Conservation (phyloP, 2,113 vertebrate species). For the Podarcis cretensis region DNA sequence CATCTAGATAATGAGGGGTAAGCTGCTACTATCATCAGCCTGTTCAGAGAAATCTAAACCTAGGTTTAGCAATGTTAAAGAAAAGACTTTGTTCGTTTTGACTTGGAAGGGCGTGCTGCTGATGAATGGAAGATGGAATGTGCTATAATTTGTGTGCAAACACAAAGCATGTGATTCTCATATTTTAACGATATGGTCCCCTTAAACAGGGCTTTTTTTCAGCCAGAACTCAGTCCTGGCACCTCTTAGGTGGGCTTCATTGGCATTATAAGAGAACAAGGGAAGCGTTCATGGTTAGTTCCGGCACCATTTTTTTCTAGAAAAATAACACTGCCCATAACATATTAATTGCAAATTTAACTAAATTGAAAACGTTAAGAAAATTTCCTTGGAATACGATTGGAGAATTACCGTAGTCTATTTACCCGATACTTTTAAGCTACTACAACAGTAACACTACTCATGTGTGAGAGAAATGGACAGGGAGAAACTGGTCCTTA, state of each 20-base stretch:
- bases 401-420: background rate
- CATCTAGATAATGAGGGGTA: background rate
- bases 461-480: constrained; percentile 4
- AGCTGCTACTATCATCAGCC: background rate
- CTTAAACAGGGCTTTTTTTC: too few species aligned
- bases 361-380: background rate
- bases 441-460: background rate
- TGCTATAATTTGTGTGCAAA: background rate
- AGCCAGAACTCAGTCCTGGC: too few species aligned
- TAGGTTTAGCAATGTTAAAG: background rate
- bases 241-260: too few species aligned
- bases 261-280: too few species aligned
- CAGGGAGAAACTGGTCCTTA: constrained; percentile 31
- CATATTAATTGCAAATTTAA: background rate
- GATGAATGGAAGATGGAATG: background rate
- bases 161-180: background rate
- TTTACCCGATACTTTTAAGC: background rate
- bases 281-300: too few species aligned
- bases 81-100: background rate
- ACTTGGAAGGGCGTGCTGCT: background rate
- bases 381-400: background rate
- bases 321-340: background rate
- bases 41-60: background rate
- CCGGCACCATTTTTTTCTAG: too few species aligned
- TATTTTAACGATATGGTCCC: background rate